phyloP scores from a whole-genome alignment of 1,140 invertebrate genomes.

The Anoplolepis gracilipes region DNA sequence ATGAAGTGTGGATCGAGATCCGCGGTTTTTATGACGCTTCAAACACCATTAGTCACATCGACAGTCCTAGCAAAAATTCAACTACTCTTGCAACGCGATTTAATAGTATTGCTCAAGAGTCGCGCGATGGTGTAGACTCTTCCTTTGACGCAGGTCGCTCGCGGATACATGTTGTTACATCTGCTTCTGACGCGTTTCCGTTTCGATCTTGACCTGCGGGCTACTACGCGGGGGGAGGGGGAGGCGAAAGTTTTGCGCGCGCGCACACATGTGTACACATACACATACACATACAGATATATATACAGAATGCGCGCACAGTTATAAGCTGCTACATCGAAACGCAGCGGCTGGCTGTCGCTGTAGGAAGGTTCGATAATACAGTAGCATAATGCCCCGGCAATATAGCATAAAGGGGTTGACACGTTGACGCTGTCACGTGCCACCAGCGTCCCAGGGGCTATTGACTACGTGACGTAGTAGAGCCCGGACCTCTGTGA shows the following conservation, averaged over 20 bases:
- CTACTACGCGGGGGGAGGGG: constrained; percentile 8
- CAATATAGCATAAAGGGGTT: constrained; percentile 76
- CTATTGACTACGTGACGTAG: constrained; percentile 73
- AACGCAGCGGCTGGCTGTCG: constrained; percentile 61
- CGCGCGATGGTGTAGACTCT: constrained; percentile 24
- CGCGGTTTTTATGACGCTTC: background rate
- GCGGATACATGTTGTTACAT: constrained; percentile 60
- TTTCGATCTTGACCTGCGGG: constrained; percentile 62
- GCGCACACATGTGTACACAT: background rate
- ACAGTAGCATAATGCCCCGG: constrained; percentile 72
- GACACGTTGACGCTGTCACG: constrained; percentile 77
- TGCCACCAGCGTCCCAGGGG: constrained; percentile 72
- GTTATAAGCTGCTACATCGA: constrained; percentile 43
- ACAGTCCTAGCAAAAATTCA: background rate
- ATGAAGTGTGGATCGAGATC: constrained; percentile 10
- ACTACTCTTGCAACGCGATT: constrained; percentile 27
- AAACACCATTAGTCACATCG: constrained; percentile 36
- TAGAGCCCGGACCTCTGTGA: constrained; percentile 49
- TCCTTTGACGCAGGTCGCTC: constrained; percentile 61
- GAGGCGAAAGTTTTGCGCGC: constrained; percentile 6
- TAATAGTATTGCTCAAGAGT: constrained; percentile 29
- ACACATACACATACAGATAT: background rate
- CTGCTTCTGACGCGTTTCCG: constrained; percentile 70
- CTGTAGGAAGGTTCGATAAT: constrained; percentile 71
- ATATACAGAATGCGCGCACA: background rate